phyloP scores from a whole-genome alignment of 2,113 vertebrate genomes.

The Lampris incognitus region DNA sequence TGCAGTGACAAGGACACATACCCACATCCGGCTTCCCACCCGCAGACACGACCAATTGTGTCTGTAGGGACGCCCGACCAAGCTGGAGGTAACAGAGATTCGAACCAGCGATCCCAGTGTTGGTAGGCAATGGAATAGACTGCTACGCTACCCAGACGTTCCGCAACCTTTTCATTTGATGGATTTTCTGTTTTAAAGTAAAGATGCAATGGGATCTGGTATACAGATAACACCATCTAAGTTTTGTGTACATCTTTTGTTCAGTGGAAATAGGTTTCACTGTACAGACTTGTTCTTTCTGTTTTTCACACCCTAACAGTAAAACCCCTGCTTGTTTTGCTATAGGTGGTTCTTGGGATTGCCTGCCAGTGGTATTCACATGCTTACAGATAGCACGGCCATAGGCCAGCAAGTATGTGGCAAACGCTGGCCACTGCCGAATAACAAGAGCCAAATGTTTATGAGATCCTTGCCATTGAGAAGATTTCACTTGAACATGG shows the following conservation, averaged over 20 bases:
- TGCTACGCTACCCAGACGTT: no score
- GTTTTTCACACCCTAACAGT: slow-evolving; percentile 14
- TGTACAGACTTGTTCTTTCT: slow-evolving; percentile 31
- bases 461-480: slow-evolving; percentile 44
- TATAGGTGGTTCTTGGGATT: slow-evolving; percentile 58
- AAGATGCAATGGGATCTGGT: slow-evolving; percentile 48
- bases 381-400: slow-evolving; percentile 41
- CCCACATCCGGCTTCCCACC: no score
- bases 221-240: slow-evolving; percentile 63
- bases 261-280: slow-evolving; percentile 60
- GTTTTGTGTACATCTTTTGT: slow-evolving; percentile 46
- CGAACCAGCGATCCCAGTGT: no score
- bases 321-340: slow-evolving; percentile 61
- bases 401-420: slow-evolving; percentile 24
- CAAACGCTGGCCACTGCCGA: slow-evolving; percentile 33
- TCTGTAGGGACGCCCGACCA: no score
- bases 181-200: slow-evolving; percentile 47
- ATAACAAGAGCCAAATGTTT: slow-evolving; percentile 78
- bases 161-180: slow-evolving; percentile 48
- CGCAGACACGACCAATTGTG: no score
- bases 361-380: slow-evolving; percentile 57
- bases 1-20: no score
- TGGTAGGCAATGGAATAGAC: no score
- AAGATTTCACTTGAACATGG: slow-evolving; percentile 45
- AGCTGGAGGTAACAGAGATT: no score